phyloP scores from a whole-genome alignment of 2,888 invertebrate genomes.

The Acleris cristana region DNA sequence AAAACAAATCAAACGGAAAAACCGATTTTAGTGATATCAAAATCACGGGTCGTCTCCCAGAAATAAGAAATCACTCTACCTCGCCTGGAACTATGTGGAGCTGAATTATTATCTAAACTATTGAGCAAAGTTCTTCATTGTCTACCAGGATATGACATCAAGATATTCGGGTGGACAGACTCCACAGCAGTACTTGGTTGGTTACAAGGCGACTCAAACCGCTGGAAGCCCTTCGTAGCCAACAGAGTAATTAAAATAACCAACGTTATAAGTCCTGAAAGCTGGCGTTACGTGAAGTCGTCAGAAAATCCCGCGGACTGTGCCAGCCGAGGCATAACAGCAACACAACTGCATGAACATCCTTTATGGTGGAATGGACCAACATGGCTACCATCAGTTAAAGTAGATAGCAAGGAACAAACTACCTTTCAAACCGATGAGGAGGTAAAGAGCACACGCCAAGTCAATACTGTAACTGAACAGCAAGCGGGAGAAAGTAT shows the following conservation, averaged over 20 bases:
- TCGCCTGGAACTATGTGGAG: background rate
- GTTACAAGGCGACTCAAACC: constrained; percentile 37
- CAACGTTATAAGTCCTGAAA: constrained; percentile 17
- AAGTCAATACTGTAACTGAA: too few species aligned
- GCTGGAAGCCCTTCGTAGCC: constrained; percentile 42
- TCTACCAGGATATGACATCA: constrained; percentile 1
- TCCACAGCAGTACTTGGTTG: constrained; percentile 41
- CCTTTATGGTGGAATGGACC: constrained; percentile 3
- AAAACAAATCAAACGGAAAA: too few species aligned
- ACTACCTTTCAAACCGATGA: background rate
- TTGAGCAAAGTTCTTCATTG: background rate
- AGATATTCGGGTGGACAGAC: constrained; percentile 39
- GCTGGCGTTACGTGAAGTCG: constrained; percentile 2
- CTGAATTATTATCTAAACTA: background rate
- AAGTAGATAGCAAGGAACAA: background rate
- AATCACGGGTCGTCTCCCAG: background rate
- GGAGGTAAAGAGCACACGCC: background rate
- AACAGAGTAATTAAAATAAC: constrained; percentile 37
- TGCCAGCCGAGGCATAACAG: constrained; percentile 3
- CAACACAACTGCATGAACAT: background rate
- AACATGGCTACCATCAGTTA: background rate
- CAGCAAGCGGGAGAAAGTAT: background rate
- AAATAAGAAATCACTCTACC: background rate
- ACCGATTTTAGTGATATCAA: background rate
- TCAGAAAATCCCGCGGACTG: constrained; percentile 3